phyloP scores from a whole-genome alignment of 2,113 vertebrate species.

The Rhadina sibilatrix region DNA sequence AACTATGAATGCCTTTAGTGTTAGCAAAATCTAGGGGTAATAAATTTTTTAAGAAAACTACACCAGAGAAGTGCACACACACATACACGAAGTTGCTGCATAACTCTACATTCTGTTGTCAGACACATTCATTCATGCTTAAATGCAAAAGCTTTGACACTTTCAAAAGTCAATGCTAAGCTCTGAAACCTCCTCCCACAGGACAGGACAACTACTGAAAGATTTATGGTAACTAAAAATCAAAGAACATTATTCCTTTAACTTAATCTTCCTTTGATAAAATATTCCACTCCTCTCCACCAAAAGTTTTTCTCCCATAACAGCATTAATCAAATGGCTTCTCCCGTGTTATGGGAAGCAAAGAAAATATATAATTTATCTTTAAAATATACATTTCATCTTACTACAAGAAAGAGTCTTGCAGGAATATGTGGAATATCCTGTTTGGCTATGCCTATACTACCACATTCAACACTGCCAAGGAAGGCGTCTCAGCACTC shows the following conservation, averaged over 20 bases:
- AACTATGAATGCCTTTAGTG: conserved; percentile 14
- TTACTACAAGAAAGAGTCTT: not conserved
- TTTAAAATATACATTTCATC: conserved; percentile 30
- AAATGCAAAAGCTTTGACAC: not conserved
- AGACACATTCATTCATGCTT: not conserved
- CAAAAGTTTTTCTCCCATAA: not conserved
- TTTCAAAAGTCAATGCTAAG: not conserved
- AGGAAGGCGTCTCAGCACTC: not conserved
- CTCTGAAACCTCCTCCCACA: not conserved
- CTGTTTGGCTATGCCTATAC: conserved; percentile 21
- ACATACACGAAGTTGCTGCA: not conserved
- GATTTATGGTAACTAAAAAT: not conserved
- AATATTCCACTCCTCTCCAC: not conserved
- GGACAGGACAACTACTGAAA: not conserved
- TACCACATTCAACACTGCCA: conserved; percentile 27
- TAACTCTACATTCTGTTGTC: not conserved
- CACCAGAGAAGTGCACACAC: not conserved
- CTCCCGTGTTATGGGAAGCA: not conserved
- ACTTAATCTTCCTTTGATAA: not conserved
- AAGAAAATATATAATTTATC: conserved; percentile 13
- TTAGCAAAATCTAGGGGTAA: not conserved
- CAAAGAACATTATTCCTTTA: not conserved
- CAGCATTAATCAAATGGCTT: conserved; percentile 12
- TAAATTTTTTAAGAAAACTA: not conserved
- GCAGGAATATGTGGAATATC: conserved; percentile 35